Evolutionary conservation across 2,888 invertebrate genomes (phyloP).

Genomic region (Mesoligia furuncula): DNA sequence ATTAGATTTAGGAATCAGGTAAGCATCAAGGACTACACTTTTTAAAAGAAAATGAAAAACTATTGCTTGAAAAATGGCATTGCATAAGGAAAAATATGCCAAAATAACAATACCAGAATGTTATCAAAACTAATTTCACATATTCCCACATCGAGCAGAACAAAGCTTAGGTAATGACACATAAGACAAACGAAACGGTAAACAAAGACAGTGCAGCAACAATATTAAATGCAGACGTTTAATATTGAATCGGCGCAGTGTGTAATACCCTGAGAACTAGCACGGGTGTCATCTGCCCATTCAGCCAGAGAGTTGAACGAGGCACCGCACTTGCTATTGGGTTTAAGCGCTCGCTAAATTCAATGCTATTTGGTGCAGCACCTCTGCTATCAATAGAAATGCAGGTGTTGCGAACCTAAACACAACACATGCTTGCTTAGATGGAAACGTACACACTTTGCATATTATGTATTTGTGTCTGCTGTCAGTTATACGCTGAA

Average conservation of each 20-base stretch:
- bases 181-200: constrained; percentile 3
- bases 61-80: background rate
- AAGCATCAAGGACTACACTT: no score
- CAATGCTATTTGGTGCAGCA: constrained; percentile 41
- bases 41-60: background rate
- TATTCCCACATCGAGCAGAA: background rate
- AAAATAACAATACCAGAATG: background rate
- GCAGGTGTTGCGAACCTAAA: constrained; percentile 29
- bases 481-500: background rate
- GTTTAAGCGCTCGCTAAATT: constrained; percentile 47
- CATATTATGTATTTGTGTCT: constrained; percentile 20
- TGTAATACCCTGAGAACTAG: constrained; percentile 60
- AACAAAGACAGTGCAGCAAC: constrained; percentile 29
- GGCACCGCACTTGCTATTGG: constrained; percentile 34
- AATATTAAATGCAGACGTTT: constrained; percentile 56
- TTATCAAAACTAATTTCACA: background rate
- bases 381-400: constrained; percentile 32
- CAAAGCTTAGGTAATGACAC: constrained; percentile 12
- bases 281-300: constrained; percentile 51
- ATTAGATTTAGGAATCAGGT: background rate
- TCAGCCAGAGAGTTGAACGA: constrained; percentile 44
- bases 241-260: constrained; percentile 68
- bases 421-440: constrained; percentile 25
- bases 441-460: constrained; percentile 18
- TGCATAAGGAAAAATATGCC: background rate